A percentile compares a stretch with the other conserved stretches of the same genome.
Conservation (phyloP, 2,888 invertebrate species). For the Neoaliturus tenellus region DNA sequence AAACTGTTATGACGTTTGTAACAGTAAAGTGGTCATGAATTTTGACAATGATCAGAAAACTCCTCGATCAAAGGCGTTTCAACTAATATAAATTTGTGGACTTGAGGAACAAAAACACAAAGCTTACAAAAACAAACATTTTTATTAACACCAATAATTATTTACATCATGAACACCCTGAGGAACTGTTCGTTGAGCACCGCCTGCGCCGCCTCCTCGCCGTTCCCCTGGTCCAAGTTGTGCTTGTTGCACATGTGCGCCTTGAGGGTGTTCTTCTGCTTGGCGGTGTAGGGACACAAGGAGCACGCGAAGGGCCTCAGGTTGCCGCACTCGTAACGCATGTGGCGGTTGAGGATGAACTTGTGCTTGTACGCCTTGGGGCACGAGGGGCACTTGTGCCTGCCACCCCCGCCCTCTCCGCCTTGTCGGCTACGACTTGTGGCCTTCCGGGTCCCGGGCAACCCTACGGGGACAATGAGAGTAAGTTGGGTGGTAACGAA, state of each 20-base stretch:
- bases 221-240: neutral
- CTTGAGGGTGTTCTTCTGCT: conserved; percentile 55
- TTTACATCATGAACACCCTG: conserved; percentile 1
- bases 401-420: neutral
- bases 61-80: no score
- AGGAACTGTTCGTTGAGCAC: neutral
- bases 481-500: no score
- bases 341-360: conserved; percentile 37
- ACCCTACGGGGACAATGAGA: no score
- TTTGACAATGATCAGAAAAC: no score
- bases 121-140: no score
- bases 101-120: no score
- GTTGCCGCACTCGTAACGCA: conserved; percentile 49
- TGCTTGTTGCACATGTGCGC: conserved; percentile 58
- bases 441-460: no score
- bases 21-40: no score
- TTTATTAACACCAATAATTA: no score
- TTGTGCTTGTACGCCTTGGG: conserved; percentile 41
- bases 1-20: no score
- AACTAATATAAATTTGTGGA: no score
- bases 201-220: neutral
- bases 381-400: conserved; percentile 33
- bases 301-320: conserved; percentile 25
- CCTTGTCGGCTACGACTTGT: neutral
- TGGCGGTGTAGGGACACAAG: conserved; percentile 44